Base-by-base conservation (phyloP, 2,888 invertebrate genomes). In the Sepioteuthis lessoniana region DNA sequence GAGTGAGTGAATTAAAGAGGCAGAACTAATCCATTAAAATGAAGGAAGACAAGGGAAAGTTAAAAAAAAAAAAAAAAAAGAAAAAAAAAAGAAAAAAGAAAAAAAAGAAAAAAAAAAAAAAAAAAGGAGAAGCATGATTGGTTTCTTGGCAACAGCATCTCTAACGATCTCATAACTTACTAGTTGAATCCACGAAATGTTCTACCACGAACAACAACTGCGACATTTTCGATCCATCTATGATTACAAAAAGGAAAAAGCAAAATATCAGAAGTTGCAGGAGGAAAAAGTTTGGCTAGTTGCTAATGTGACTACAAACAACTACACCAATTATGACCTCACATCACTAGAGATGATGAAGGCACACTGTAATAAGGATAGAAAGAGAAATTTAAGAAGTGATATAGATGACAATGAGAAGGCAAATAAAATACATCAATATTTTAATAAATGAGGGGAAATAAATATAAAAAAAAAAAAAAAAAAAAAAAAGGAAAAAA, bases 121-220 rank as follows among this genome's bases (percentile, higher is more conserved):
- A 1, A 35, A 16, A 25, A 31, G 93, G 31, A 55, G 55, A 38
- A 35, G 28, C 46, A 13, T 46, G 92, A 92, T 46, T 13, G n/a
- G n/a, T 46, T 92, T 35, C 38, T 92, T 46, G 37, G 92, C 92
- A 92, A 42, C 47, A 46, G 92, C 92, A 92, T 92, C 92, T 46
- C 92, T 46, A 92, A 92, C n/a, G 92, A 92, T 31, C 42, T 92
- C 92, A 38, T n/a, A 92, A 92, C 42, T 47, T 46, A 47, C 55
- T 38, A 60, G 55, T 46, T 38, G 47, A 31, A 28, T 76, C 76
- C 76, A 76, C n/a, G 76, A n/a, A 76, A 16, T 76, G n/a, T 35
- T 76, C 76, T 76, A 76, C n/a, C 76, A 76, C 76, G 76, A 76
- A 76, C 76, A 76, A 76, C 76, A 76, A 76, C 76, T 76, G 76